phyloP scores from a whole-genome alignment of 2,888 invertebrate species.

The Dusona sp. region DNA sequence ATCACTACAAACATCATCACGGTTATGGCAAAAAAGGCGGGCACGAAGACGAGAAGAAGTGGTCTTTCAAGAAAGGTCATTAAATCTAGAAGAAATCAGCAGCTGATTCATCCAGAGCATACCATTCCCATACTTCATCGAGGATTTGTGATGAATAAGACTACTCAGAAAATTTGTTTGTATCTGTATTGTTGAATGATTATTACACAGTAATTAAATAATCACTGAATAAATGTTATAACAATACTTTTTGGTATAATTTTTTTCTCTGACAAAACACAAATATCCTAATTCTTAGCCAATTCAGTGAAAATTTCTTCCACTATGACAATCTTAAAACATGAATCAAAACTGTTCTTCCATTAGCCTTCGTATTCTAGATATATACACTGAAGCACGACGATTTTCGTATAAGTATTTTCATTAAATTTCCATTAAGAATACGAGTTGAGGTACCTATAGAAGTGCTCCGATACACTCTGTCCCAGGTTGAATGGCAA shows the following conservation, averaged over 20 bases:
- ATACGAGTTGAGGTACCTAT: no score
- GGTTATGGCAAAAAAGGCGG: conserved; percentile 93
- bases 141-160: conserved; percentile 31
- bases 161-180: conserved; percentile 48
- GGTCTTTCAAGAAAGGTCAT: conserved; percentile 87
- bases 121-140: background rate
- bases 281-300: background rate
- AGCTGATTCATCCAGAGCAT: conserved; percentile 62
- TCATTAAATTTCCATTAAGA: no score
- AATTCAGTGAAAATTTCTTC: background rate
- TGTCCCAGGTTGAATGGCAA: no score
- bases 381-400: no score
- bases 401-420: no score
- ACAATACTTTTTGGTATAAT: conserved; percentile 21
- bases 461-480: no score
- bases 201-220: conserved; percentile 36
- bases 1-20: conserved; percentile 90
- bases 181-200: conserved; percentile 48
- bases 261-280: background rate
- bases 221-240: conserved; percentile 60
- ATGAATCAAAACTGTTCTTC: no score
- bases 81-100: conserved; percentile 71
- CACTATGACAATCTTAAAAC: no score
- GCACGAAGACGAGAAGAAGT: conserved; percentile 92
- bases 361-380: no score